Evolutionary conservation across 1,140 invertebrate species (phyloP).

Genomic region (Bombus waltoni): DNA sequence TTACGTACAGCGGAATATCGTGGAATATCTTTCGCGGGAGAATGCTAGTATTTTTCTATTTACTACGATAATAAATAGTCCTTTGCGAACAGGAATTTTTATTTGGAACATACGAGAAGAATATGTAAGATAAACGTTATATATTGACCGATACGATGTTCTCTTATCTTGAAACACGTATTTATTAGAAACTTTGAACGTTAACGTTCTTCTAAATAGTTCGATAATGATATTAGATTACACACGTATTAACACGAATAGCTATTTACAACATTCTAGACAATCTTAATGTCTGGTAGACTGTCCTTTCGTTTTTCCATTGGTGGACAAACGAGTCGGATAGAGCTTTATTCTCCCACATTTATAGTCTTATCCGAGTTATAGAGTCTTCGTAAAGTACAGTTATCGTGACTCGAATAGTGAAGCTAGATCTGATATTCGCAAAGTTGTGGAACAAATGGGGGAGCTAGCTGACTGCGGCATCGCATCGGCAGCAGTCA

Average conservation of each 20-base stretch:
- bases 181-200: too few species aligned
- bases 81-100: too few species aligned
- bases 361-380: slow-evolving; percentile 51
- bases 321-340: slow-evolving; percentile 34
- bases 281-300: neutral
- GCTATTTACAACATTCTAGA: neutral
- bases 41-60: too few species aligned
- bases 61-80: too few species aligned
- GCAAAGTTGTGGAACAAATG: slow-evolving; percentile 55
- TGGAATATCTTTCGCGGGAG: too few species aligned
- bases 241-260: neutral
- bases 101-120: too few species aligned
- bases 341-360: neutral
- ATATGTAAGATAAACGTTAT: too few species aligned
- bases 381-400: slow-evolving; percentile 39
- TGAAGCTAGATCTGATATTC: slow-evolving; percentile 64
- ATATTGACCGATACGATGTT: too few species aligned
- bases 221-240: too few species aligned
- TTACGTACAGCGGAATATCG: too few species aligned
- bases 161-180: too few species aligned
- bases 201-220: too few species aligned
- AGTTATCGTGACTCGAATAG: slow-evolving; percentile 51
- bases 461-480: slow-evolving; percentile 44
- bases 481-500: slow-evolving; percentile 28
- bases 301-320: neutral